Conservation (phyloP, 2,797 vertebrate genomes). For the Falco biarmicus region DNA sequence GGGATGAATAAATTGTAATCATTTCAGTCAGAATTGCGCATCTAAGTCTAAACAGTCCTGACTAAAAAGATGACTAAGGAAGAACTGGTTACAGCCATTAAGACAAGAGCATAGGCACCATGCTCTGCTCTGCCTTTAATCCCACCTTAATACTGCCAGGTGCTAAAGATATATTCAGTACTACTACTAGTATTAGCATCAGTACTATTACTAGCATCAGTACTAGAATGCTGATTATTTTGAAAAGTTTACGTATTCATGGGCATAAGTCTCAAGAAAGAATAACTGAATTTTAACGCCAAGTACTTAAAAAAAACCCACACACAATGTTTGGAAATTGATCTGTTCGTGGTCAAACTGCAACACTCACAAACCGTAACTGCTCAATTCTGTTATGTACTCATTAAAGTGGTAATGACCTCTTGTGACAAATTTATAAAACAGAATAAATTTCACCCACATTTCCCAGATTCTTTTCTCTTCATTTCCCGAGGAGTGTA, state of each 20-base stretch:
- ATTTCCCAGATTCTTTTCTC: constrained; percentile 78
- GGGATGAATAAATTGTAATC: not conserved
- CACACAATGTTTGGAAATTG: not conserved
- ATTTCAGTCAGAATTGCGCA: not conserved
- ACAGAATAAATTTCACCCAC: constrained; percentile 71
- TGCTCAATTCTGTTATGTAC: not conserved
- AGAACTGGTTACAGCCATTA: not conserved
- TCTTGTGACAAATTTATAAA: not conserved
- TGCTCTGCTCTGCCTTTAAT: not conserved
- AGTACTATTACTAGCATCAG: not conserved
- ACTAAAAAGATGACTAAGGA: not conserved
- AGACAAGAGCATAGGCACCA: not conserved
- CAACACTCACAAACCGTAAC: not conserved
- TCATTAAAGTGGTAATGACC: not conserved
- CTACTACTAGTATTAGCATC: not conserved
- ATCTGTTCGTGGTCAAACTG: not conserved
- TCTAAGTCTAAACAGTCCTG: not conserved
- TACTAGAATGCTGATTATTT: not conserved
- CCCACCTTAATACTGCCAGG: not conserved
- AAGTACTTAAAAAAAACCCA: not conserved
- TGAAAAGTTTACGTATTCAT: not conserved
- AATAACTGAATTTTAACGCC: not conserved
- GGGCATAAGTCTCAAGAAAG: not conserved
- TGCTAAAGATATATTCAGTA: not conserved
- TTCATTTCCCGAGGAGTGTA: constrained; percentile 78